phyloP scores from a whole-genome alignment of 2,888 invertebrate species.

The Phalangium opilio region DNA sequence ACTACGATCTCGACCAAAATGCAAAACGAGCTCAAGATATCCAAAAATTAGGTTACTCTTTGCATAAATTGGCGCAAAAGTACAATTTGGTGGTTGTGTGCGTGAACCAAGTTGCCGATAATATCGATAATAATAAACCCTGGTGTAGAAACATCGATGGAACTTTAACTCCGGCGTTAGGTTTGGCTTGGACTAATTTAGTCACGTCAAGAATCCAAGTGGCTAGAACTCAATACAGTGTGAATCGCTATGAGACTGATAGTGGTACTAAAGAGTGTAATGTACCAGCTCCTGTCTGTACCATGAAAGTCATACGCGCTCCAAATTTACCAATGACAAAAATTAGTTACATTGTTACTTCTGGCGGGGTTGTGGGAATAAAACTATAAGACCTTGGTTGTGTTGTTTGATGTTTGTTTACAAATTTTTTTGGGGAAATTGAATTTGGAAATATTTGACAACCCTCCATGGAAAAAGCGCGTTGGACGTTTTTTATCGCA shows the following conservation, averaged over 20 bases:
- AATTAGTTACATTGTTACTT: conserved; percentile 38
- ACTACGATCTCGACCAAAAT: conserved; percentile 38
- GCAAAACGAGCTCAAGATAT: conserved; percentile 42
- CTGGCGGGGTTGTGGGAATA: conserved; percentile 29
- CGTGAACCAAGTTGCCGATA: conserved; percentile 48
- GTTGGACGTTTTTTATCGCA: too few species aligned
- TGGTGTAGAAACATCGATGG: not conserved
- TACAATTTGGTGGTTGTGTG: conserved; percentile 46
- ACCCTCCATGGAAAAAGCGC: too few species aligned
- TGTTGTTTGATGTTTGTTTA: too few species aligned
- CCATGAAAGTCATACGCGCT: conserved; percentile 41
- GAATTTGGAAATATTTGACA: too few species aligned
- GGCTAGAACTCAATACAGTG: conserved; percentile 21
- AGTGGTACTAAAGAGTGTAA: not conserved
- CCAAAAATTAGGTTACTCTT: conserved; percentile 38
- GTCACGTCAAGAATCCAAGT: conserved; percentile 44
- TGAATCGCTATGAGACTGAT: not conserved
- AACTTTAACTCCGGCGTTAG: conserved; percentile 41
- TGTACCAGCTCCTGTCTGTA: conserved; percentile 20
- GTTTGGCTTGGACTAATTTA: conserved; percentile 49
- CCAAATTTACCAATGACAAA: conserved; percentile 39
- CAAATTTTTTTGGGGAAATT: too few species aligned
- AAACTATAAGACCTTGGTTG: not conserved
- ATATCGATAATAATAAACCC: not conserved
- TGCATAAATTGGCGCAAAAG: conserved; percentile 41